Evolutionary conservation across 2,797 vertebrate genomes (phyloP).

Genomic region (Sebastes steindachneri): DNA sequence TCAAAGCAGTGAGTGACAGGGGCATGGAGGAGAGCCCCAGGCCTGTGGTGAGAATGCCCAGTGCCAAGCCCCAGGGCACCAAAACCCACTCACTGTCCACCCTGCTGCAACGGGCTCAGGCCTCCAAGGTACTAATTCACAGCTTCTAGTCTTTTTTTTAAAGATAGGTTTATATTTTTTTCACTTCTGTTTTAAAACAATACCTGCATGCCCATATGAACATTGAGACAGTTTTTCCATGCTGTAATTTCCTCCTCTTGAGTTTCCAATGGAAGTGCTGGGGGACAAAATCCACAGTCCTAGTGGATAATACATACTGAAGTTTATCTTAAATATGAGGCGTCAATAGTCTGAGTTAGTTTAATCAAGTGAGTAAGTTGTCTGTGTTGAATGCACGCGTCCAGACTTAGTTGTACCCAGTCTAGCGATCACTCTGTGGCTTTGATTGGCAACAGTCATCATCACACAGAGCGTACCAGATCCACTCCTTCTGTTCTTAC

Average conservation of each 20-base stretch:
- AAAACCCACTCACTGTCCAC: conserved; percentile 96
- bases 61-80: conserved; percentile 89
- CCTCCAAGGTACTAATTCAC: conserved; percentile 89
- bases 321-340: neutral
- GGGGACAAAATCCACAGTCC: neutral
- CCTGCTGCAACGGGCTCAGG: conserved; percentile 94
- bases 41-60: conserved; percentile 93
- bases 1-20: conserved; percentile 95
- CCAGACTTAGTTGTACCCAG: no score
- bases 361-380: neutral
- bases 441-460: no score
- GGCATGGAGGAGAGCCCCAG: conserved; percentile 91
- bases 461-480: no score
- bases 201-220: neutral
- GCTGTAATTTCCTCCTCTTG: neutral
- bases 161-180: neutral
- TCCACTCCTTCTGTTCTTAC: no score
- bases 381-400: no score
- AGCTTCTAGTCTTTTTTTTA: neutral
- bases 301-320: neutral
- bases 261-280: neutral
- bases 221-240: neutral
- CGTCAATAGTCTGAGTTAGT: neutral
- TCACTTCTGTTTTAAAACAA: neutral
- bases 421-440: no score